Conservation (phyloP, 2,888 invertebrate genomes). For the Zootermopsis nevadensis region DNA sequence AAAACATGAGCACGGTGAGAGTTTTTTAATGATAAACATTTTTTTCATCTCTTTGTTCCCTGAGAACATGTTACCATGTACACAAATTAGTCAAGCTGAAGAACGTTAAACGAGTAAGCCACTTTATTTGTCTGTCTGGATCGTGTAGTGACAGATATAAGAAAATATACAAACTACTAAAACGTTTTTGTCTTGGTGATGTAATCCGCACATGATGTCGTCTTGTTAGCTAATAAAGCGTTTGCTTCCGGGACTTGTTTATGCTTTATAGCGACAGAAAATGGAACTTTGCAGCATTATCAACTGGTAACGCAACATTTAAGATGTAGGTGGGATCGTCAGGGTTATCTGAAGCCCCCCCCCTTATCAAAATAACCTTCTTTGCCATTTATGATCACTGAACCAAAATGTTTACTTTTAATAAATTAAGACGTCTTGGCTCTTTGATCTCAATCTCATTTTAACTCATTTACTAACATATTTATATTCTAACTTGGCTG, state of each 20-base stretch:
- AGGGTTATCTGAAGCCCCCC: neutral
- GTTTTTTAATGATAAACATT: neutral
- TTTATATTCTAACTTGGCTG: too few relatives aligned
- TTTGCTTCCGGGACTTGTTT: slow-evolving; percentile 39
- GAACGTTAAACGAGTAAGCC: neutral
- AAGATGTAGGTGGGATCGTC: slow-evolving; percentile 12
- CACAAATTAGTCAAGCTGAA: neutral
- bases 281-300: neutral
- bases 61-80: neutral
- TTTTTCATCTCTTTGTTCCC: neutral
- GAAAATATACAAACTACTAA: slow-evolving; percentile 6
- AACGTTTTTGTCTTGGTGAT: neutral
- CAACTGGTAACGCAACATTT: neutral
- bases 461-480: too few relatives aligned
- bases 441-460: too few relatives aligned
- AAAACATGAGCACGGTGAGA: neutral
- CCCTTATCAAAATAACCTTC: neutral
- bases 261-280: neutral
- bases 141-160: neutral
- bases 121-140: neutral
- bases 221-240: slow-evolving; percentile 7
- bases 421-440: too few relatives aligned
- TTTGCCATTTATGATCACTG: neutral
- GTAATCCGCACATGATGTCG: slow-evolving; percentile 9
- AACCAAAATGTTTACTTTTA: neutral